Conservation (phyloP, 2,888 invertebrate genomes). For the Caenorhabditis sulstoni region DNA sequence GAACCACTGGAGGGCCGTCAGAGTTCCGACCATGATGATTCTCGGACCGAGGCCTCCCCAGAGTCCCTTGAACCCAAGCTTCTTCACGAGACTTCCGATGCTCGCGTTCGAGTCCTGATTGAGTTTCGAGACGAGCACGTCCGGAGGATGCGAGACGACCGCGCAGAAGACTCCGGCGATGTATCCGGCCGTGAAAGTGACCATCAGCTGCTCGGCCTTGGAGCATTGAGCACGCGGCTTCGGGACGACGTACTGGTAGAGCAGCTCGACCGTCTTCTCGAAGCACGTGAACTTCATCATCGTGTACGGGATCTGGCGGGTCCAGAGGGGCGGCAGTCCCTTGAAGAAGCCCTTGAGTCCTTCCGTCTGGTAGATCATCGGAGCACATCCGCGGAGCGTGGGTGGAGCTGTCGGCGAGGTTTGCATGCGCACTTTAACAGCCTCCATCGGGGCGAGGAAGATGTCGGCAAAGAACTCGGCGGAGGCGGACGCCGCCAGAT, state of each 20-base stretch:
- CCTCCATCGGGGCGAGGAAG: conserved; percentile 95
- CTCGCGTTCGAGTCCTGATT: conserved; percentile 91
- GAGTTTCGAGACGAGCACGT: conserved; percentile 95
- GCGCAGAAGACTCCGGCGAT: conserved; percentile 97
- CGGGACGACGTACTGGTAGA: conserved; percentile 89
- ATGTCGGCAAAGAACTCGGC: conserved; percentile 98
- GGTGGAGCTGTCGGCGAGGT: conserved; percentile 66
- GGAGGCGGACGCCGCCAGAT: conserved; percentile 92
- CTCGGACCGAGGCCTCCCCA: conserved; percentile 87
- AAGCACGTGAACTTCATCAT: conserved; percentile 99
- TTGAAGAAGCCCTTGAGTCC: conserved; percentile 82
- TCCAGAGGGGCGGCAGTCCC: conserved; percentile 93
- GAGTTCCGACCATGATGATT: conserved; percentile 93
- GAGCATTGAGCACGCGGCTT: conserved; percentile 86
- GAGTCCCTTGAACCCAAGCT: conserved; percentile 85
- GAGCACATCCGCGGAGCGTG: conserved; percentile 62
- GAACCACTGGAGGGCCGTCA: conserved; percentile 93
- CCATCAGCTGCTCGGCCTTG: conserved; percentile 92
- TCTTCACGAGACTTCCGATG: conserved; percentile 86
- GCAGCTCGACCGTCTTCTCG: conserved; percentile 92
- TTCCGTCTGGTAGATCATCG: conserved; percentile 66
- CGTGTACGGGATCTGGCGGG: conserved; percentile 97
- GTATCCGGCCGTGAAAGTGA: conserved; percentile 95
- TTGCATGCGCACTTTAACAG: conserved; percentile 85
- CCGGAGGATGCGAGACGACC: conserved; percentile 97